Evolutionary conservation across 92 coral and sea anemone species (phyloP), one percentile per base, ranked within the genome.

Genomic region (Zoanthus sociatus): DNA sequence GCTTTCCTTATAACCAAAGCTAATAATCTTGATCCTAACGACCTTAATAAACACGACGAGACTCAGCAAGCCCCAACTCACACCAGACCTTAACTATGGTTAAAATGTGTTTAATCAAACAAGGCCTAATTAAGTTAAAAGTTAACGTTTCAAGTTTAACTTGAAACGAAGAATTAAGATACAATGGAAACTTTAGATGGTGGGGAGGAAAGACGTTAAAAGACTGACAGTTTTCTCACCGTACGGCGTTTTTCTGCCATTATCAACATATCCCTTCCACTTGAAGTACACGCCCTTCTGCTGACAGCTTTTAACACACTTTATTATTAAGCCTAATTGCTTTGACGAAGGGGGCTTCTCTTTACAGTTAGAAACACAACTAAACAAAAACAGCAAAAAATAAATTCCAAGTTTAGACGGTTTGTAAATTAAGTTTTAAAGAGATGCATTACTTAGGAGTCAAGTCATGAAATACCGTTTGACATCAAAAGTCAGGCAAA

Each of bases 321-420:
- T 51, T 51, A 63, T 76, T 9, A 76, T 7, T 18, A 76, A 53
- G 9, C 79, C 79, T 9, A 76, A 20, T 33, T 64, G 79, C 21
- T 10, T 5, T 26, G 79, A 76, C 0, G 79, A 60, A 1, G 79
- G 79, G 18, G 79, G 79, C 10, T 53, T 76, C 10, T 18, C 17
- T 31, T 50, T 76, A 9, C 79, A 76, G 64, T 76, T 76, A 7
- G 79, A 76, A 16, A 76, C 79, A 51, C 79, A 76, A 1, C 79
- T 76, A 26, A 50, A 76, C 79, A 47, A 32, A 71, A 10, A 20
- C 6, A 10, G 20, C 8, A 20, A 32, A 32, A 33, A 71, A 37
- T 37, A 37, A 37, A 37, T 37, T 37, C 42, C 42, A 37, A 2
- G 42, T 69, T 17, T 69, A 63, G 8, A 63, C 18, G 18, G 26